Conservation (phyloP, 1,140 invertebrate species). For the Galleria mellonella region DNA sequence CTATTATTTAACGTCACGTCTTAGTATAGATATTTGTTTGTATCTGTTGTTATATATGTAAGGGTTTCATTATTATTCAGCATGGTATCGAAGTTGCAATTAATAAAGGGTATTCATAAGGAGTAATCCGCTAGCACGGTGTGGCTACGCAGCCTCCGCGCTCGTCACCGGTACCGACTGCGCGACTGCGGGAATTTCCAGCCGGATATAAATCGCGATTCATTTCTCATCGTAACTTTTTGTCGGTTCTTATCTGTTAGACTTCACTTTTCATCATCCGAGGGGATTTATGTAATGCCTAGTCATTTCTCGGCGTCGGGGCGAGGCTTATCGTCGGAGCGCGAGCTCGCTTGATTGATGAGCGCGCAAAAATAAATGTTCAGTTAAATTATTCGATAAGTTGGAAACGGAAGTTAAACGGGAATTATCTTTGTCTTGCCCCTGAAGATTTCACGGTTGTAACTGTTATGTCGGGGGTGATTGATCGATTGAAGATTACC, state of each 20-base stretch:
- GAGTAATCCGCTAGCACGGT: not conserved
- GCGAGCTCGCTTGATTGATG: conserved; percentile 74
- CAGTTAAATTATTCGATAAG: conserved; percentile 77
- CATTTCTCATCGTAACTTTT: conserved; percentile 77
- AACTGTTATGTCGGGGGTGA: conserved; percentile 62
- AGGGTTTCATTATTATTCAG: too few relatives aligned
- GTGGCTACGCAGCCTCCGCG: conserved; percentile 15
- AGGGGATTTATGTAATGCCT: conserved; percentile 76
- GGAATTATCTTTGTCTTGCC: conserved; percentile 74
- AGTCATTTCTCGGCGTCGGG: conserved; percentile 75
- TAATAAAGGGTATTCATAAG: too few relatives aligned
- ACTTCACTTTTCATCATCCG: conserved; percentile 77
- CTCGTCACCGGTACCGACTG: not conserved
- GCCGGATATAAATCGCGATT: conserved; percentile 74
- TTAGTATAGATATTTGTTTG: too few relatives aligned
- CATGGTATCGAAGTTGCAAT: too few relatives aligned
- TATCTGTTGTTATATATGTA: too few relatives aligned
- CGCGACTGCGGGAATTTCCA: conserved; percentile 31
- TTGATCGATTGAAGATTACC: conserved; percentile 44
- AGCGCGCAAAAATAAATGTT: conserved; percentile 76
- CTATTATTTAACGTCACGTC: too few relatives aligned
- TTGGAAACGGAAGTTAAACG: conserved; percentile 76
- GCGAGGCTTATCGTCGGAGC: conserved; percentile 65
- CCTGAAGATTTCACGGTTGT: conserved; percentile 68
- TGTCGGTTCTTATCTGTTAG: conserved; percentile 76